Evolutionary conservation across 1,140 invertebrate genomes (phyloP).

Genomic region (Periplaneta americana): DNA sequence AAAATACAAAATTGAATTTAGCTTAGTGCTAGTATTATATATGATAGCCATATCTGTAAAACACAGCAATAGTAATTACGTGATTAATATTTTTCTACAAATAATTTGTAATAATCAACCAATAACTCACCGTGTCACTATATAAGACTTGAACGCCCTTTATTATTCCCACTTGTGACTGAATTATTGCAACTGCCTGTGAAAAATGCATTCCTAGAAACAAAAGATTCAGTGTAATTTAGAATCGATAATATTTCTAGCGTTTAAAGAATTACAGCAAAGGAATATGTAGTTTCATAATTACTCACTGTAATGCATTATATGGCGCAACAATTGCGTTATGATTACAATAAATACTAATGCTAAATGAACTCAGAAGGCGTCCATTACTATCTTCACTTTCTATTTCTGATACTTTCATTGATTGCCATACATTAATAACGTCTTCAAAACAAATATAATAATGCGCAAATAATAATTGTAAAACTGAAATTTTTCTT

Average conservation of each 20-base stretch:
- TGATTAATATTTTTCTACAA: too few relatives aligned
- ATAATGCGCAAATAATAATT: conserved; percentile 16
- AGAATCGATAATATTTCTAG: neutral
- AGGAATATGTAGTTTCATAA: too few relatives aligned
- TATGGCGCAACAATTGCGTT: neutral
- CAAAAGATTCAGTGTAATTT: conserved; percentile 24
- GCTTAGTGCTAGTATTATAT: too few relatives aligned
- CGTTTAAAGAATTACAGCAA: too few relatives aligned
- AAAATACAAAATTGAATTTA: neutral
- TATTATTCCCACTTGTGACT: conserved; percentile 87
- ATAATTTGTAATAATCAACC: too few relatives aligned
- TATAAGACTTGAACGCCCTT: conserved; percentile 94
- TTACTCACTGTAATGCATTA: neutral
- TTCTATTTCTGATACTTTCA: neutral
- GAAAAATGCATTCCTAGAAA: conserved; percentile 95
- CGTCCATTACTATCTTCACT: neutral
- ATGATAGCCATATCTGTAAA: too few relatives aligned
- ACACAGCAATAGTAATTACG: too few relatives aligned
- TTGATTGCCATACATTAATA: neutral
- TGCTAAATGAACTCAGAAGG: neutral
- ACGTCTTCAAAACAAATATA: neutral
- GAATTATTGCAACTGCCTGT: conserved; percentile 91
- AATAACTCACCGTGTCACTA: conserved; percentile 87
- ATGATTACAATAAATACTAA: neutral
- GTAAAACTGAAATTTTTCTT: conserved; percentile 42